Percentiles rank a stretch among this genome's conserved stretches.
Evolutionary conservation across 2,888 invertebrate species (phyloP).

Genomic region (Drosophila peninsularis): DNA sequence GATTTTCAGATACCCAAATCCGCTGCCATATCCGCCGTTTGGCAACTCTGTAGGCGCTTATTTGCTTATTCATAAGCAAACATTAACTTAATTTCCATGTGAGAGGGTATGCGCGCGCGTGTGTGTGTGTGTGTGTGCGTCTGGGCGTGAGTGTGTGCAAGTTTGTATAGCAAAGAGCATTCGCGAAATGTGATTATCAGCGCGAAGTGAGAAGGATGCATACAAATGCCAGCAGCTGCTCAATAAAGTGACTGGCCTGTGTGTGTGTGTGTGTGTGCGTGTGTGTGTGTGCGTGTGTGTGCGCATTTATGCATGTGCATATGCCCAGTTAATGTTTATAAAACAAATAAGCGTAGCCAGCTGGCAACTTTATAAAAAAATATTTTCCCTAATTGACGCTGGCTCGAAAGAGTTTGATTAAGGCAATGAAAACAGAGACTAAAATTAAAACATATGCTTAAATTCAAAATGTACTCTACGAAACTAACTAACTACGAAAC

Average conservation of each 20-base stretch:
- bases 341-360: conserved; percentile 24
- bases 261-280: neutral
- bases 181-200: conserved; percentile 78
- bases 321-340: conserved; percentile 34
- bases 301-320: conserved; percentile 1
- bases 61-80: conserved; percentile 84
- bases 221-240: conserved; percentile 67
- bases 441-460: neutral
- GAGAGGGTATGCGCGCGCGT: conserved; percentile 16
- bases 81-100: conserved; percentile 83
- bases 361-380: conserved; percentile 29
- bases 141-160: conserved; percentile 22
- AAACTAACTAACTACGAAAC: neutral
- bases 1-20: conserved; percentile 11
- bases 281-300: neutral
- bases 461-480: neutral
- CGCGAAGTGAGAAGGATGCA: conserved; percentile 25
- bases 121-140: conserved; percentile 12
- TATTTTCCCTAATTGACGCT: neutral
- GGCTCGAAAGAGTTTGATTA: neutral
- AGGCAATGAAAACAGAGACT: neutral
- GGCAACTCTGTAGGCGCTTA: conserved; percentile 72
- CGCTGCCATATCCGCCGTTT: conserved; percentile 34
- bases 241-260: conserved; percentile 55
- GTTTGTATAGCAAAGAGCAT: conserved; percentile 64